phyloP scores from a whole-genome alignment of 1,140 invertebrate genomes.

The Zaprionus ghesquierei region DNA sequence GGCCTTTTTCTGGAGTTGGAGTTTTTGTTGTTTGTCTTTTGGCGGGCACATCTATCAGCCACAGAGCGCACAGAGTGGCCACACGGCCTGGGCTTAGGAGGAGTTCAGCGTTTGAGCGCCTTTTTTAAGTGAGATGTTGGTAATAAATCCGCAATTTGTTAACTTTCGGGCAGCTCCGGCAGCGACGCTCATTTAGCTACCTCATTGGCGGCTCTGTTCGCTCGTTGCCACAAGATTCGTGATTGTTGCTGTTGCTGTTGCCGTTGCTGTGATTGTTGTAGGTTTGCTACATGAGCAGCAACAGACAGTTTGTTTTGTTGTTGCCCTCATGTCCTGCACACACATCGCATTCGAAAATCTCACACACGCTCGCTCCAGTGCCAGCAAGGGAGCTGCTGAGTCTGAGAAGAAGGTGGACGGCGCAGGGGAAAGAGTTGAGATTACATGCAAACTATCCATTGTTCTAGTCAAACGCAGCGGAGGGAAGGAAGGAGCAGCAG shows the following conservation, averaged over 20 bases:
- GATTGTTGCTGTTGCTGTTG: constrained; percentile 39
- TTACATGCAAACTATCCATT: constrained; percentile 77
- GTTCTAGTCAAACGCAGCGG: constrained; percentile 46
- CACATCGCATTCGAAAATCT: constrained; percentile 40
- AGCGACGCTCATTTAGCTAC: constrained; percentile 71
- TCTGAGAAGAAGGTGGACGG: neutral
- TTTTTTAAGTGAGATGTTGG: constrained; percentile 78
- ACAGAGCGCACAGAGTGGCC: neutral
- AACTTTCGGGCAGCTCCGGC: constrained; percentile 55
- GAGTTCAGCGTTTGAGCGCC: constrained; percentile 29
- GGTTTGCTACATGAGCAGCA: constrained; percentile 16
- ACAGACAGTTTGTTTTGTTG: constrained; percentile 15
- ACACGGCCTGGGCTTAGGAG: constrained; percentile 13
- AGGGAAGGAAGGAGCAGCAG: constrained; percentile 10
- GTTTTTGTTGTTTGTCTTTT: constrained; percentile 10
- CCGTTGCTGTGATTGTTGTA: constrained; percentile 4
- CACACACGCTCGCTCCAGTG: constrained; percentile 28
- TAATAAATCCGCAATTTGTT: constrained; percentile 80
- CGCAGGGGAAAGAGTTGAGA: constrained; percentile 41
- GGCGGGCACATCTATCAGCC: constrained; percentile 75
- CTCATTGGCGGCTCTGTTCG: constrained; percentile 76
- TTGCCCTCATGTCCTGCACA: constrained; percentile 58
- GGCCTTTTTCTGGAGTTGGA: neutral
- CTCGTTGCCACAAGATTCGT: constrained; percentile 53
- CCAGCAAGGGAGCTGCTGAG: too few species aligned